These are phyloP conservation scores for Leptinotarsa tumamoca DNA, from an alignment of 2,888 invertebrate species.

Conservation along the genomic window DNA sequence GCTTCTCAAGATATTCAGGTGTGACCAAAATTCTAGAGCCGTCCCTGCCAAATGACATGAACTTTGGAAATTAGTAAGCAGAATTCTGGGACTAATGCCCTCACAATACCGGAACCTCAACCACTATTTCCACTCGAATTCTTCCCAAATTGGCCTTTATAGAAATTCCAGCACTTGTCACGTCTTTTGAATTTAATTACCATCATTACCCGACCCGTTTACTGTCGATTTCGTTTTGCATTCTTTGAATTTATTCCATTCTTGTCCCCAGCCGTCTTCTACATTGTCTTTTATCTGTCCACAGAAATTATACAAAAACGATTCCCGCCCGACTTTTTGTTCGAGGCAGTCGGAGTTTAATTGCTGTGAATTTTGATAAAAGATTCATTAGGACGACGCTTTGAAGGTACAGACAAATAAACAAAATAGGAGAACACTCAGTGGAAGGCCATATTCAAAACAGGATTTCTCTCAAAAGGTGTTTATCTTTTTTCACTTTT, in stretches of 20 bases:
- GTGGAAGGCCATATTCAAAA: neutral
- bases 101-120: slow-evolving; percentile 16
- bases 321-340: slow-evolving; percentile 30
- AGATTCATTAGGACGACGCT: slow-evolving; percentile 32
- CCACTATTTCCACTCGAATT: slow-evolving; percentile 29
- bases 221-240: slow-evolving; percentile 41
- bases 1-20: neutral
- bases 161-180: slow-evolving; percentile 38
- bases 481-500: no score
- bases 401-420: slow-evolving; percentile 22
- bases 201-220: slow-evolving; percentile 41
- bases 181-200: slow-evolving; percentile 42
- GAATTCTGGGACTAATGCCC: slow-evolving; percentile 10
- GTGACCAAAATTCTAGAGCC: neutral
- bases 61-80: neutral
- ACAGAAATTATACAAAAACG: slow-evolving; percentile 38
- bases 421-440: neutral
- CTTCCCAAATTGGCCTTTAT: slow-evolving; percentile 30
- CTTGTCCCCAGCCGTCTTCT: slow-evolving; percentile 32
- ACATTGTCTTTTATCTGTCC: slow-evolving; percentile 36
- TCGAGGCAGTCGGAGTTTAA: slow-evolving; percentile 32
- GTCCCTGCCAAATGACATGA: neutral
- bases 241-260: slow-evolving; percentile 39
- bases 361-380: slow-evolving; percentile 41
- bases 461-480: no score